Percentiles rank a stretch among this genome's conserved stretches.
These are phyloP conservation scores for Enteromius argenteus DNA, from an alignment of 2,797 vertebrate genomes.

Conservation along the genomic window DNA sequence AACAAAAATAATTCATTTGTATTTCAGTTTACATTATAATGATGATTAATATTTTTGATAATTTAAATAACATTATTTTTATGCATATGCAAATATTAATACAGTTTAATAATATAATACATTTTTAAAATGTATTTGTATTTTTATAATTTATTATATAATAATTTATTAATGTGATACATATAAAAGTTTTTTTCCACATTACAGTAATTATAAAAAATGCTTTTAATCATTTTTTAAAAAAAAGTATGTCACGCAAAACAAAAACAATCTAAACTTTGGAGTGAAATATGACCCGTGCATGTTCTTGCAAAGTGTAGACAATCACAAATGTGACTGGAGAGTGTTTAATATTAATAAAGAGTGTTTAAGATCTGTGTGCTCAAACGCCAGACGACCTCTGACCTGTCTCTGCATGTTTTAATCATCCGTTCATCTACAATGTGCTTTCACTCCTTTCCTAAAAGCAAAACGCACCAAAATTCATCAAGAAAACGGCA, in stretches of 20 bases:
- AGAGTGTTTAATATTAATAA: neutral
- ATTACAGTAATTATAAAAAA: neutral
- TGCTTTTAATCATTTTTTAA: neutral
- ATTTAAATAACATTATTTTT: neutral
- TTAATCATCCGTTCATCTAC: neutral
- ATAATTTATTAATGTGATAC: neutral
- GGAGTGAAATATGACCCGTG: neutral
- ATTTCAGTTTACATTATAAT: neutral
- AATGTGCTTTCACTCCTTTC: conserved; percentile 8
- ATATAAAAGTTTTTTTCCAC: neutral
- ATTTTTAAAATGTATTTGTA: neutral
- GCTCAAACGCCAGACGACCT: neutral
- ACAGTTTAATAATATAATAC: neutral
- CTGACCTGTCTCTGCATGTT: neutral
- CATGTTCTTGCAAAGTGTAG: conserved; percentile 1
- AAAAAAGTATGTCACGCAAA: neutral
- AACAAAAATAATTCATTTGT: neutral
- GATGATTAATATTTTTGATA: neutral
- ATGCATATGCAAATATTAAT: neutral
- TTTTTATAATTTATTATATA: neutral
- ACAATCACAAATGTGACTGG: neutral
- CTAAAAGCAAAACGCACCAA: conserved; percentile 28
- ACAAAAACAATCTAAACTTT: neutral
- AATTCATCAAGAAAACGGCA: conserved; percentile 38
- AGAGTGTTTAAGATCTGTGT: neutral